Evolutionary conservation across 2,113 vertebrate genomes (phyloP).

Genomic region (Pitta sordida): DNA sequence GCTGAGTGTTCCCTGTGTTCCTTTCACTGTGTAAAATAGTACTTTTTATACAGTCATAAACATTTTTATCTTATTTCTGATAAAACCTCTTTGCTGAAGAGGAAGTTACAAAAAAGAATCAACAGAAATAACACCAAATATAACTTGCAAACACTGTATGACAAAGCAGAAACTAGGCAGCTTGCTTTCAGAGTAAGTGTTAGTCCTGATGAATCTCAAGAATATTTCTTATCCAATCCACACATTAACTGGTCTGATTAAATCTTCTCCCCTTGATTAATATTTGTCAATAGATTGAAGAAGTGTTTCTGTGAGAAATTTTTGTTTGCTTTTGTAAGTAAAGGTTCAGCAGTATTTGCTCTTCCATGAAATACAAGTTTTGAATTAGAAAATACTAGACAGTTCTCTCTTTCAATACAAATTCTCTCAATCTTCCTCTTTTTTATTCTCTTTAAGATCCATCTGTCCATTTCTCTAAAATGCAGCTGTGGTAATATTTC

Average conservation of each 20-base stretch:
- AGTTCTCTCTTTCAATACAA: background rate
- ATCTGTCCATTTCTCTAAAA: background rate
- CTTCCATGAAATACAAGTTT: background rate
- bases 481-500: background rate
- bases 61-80: background rate
- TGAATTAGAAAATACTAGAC: background rate
- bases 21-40: background rate
- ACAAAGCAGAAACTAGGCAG: background rate
- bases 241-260: background rate
- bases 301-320: background rate
- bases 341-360: background rate
- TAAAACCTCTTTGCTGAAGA: background rate
- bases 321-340: background rate
- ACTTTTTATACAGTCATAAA: background rate
- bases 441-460: too few relatives aligned
- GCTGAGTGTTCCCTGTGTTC: background rate
- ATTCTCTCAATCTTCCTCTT: background rate
- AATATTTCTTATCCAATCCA: background rate
- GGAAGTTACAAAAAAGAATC: background rate
- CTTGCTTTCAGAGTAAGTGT: background rate
- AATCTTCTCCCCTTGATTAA: fast-evolving
- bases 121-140: background rate
- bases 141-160: background rate
- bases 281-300: background rate
- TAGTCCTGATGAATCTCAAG: background rate